Evolutionary conservation across 2,888 invertebrate genomes (phyloP), one percentile per base, ranked within the genome.

Genomic region (Phasia obesa): DNA sequence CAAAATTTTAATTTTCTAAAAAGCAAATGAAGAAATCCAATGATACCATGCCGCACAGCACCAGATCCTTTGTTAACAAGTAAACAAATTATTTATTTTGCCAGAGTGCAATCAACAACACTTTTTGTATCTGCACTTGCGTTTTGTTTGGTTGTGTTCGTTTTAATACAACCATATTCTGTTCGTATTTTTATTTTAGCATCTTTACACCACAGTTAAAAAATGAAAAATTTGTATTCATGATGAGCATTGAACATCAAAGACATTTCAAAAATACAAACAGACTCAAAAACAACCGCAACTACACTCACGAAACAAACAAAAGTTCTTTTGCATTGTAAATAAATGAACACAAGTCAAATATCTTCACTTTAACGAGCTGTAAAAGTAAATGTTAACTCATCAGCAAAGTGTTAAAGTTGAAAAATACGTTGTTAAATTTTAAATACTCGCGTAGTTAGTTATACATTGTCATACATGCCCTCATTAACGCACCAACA

Each of bases 221-320:
- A 74, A 82, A 82, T 82, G 77, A 67, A 71, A 60, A 60, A 83
- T 83, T 83, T 83, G 75, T 79, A 79, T 83, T 70, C 79, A 75
- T 67, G 75, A 71, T 71, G 70, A 60, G 70, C 60, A 60, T 60
- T 65, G 75, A 71, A 79, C 70, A 75, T 75, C 79, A 79, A 75
- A 75, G 59, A 65, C 64, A 49, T 74, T 69, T 69, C 3, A 31
- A 19, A 60, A 65, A 78, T 70, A 23, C 51, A 38, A 35, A 64
- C 38, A 74, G 51, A n/a, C 59, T 31, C 15, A 57, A 42, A 38
- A 57, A 21, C 27, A 70, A 70, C 47, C 59, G 38, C 77, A 67
- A 51, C 42, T 25, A 27, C 35, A 38, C 13, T 35, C 17, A 21
- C 13, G 11, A 55, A 51, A 23, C 21, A 44, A 15, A 44, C 7